Conservation (phyloP, 2,797 vertebrate species). For the Merluccius polli region DNA sequence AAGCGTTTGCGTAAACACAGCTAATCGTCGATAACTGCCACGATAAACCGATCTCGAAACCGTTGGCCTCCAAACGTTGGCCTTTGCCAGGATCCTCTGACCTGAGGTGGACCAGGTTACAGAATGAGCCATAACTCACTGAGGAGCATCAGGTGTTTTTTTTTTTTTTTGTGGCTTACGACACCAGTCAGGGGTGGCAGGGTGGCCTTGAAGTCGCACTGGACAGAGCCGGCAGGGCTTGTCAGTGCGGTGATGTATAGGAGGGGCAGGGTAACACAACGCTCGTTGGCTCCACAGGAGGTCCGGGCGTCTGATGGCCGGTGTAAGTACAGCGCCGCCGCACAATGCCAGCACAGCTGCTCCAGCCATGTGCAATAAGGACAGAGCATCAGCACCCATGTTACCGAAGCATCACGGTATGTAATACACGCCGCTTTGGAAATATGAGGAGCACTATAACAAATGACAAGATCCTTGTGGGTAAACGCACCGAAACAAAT, state of each 20-base stretch:
- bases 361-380: conserved; percentile 5
- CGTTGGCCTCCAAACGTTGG: neutral
- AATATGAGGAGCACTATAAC: neutral
- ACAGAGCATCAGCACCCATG: neutral
- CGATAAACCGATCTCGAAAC: no score
- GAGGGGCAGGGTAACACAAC: conserved; percentile 48
- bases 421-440: neutral
- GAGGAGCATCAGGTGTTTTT: conserved; percentile 55
- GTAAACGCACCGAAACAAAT: neutral
- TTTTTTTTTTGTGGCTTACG: conserved; percentile 59
- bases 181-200: conserved; percentile 53
- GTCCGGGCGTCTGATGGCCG: conserved; percentile 36
- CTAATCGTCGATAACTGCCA: neutral
- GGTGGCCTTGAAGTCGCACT: conserved; percentile 66
- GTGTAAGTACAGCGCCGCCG: conserved; percentile 20
- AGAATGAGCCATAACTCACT: conserved; percentile 25
- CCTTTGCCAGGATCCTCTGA: neutral
- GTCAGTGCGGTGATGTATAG: conserved; percentile 68
- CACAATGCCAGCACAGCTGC: conserved; percentile 39
- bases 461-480: neutral
- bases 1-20: neutral
- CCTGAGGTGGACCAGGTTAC: conserved; percentile 33
- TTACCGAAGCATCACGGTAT: neutral
- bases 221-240: conserved; percentile 49
- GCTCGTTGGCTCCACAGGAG: conserved; percentile 31